phyloP scores from a whole-genome alignment of 2,113 vertebrate species.

The Capricornis sumatraensis region DNA sequence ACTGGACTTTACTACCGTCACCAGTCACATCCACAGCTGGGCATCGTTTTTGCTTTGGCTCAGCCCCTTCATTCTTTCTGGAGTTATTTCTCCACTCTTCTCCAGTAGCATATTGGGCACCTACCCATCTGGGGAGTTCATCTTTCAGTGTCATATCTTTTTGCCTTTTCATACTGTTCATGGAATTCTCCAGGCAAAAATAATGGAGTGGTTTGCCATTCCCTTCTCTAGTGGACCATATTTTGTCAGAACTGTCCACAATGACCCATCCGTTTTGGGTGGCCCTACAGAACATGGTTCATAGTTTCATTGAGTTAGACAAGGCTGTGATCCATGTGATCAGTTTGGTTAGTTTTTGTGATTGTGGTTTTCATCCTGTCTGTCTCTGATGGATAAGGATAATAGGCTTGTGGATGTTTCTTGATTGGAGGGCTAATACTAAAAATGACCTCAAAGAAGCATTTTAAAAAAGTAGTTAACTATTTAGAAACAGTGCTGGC shows the following conservation, averaged over 20 bases:
- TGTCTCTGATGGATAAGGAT: not conserved
- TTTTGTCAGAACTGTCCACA: not conserved
- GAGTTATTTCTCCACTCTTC: not conserved
- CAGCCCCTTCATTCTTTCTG: not conserved
- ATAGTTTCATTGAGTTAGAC: not conserved
- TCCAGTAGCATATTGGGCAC: not conserved
- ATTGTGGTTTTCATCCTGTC: not conserved
- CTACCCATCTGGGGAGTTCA: not conserved
- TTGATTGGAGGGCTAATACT: not conserved
- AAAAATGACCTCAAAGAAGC: not conserved
- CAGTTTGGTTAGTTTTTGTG: not conserved
- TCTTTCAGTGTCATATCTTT: not conserved
- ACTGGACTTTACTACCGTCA: not conserved
- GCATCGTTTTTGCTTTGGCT: accelerated
- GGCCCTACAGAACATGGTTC: accelerated
- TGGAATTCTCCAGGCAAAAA: not conserved
- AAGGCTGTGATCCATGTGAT: not conserved
- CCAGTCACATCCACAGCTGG: not conserved
- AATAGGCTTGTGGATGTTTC: not conserved
- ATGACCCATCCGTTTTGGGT: not conserved
- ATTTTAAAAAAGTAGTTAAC: not conserved
- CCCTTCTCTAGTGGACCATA: not conserved
- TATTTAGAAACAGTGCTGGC: not conserved
- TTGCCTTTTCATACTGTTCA: not conserved
- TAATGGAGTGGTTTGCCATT: not conserved